Base-by-base conservation (phyloP, 1,140 invertebrate species). In the Rhysida immarginata region DNA sequence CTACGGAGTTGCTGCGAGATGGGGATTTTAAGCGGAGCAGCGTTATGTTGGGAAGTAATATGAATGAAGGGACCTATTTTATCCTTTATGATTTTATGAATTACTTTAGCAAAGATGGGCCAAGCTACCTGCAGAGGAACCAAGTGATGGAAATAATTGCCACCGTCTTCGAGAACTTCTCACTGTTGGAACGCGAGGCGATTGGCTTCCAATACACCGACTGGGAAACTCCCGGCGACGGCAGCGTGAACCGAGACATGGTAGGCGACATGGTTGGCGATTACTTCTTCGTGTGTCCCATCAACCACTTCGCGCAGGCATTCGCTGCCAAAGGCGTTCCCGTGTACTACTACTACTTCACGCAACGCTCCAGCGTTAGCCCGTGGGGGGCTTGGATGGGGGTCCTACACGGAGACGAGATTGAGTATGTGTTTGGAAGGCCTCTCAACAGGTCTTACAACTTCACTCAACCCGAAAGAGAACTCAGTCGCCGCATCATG, bases 361-460 rank as follows among this genome's bases (percentile, higher is more conserved):
- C 83, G 8, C 82, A 95, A 82, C 81, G 89, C 60, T 90, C 86
- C 13, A 86, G 84, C 64, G 85, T 81, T 13, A 87, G 84, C 65
- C 75, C 89, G 24, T 96, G 92, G 93, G 91, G 89, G 18, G 80
- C 89, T 66, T 96, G 93, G 93, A 94, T 96, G 89, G 94, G 94
- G 0, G 90, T 94, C 43, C 83, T 96, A 78, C 94, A 97, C 65
- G 93, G 87, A 2, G 91, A 96, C 66, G 94, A 97, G 71, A 90
- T 97, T 63, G 87, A 92, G 71, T 96, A 94, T 71, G 85, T 95
- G 53, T 96, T 96, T 65, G 93, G 93, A 18, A 85, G 89, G 68
- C 90, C 90, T 2, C 72, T 94, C 54, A 89, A 91, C 72, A 78
- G 77, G 70, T 86, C 85, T 25, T 54, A 54, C 53, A 77, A 81